Conservation (phyloP, 1,140 invertebrate species). For the Hypsibius dujardini region DNA sequence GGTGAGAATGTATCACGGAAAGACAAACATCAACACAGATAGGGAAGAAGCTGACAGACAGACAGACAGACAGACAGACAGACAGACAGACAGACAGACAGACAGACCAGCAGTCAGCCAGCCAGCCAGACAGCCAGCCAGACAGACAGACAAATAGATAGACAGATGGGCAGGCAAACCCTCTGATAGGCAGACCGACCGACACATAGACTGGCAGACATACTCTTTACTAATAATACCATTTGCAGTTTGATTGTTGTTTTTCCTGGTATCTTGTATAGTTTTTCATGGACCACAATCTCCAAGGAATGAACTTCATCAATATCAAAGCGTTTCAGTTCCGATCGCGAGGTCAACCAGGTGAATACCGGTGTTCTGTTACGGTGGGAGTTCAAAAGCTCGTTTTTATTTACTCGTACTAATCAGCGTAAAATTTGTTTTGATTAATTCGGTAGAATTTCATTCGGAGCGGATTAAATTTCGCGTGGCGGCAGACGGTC, state of each 20-base stretch:
- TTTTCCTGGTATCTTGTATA: constrained; percentile 35
- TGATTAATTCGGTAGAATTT: background rate
- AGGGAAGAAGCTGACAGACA: too few relatives aligned
- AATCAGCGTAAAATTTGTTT: constrained; percentile 17
- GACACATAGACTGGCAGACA: too few relatives aligned
- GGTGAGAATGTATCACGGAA: constrained; percentile 29
- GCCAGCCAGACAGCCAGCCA: too few relatives aligned
- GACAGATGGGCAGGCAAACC: too few relatives aligned
- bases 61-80: too few relatives aligned
- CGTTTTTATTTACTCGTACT: constrained; percentile 1
- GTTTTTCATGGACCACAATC: constrained; percentile 91
- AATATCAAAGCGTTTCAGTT: constrained; percentile 51
- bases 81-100: too few relatives aligned
- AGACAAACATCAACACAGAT: too few relatives aligned
- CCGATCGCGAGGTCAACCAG: constrained; percentile 34
- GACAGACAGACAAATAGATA: too few relatives aligned
- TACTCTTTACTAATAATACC: too few relatives aligned
- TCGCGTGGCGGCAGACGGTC: background rate
- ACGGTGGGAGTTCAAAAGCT: constrained; percentile 18
- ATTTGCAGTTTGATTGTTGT: constrained; percentile 17
- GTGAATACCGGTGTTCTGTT: background rate
- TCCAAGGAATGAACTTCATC: constrained; percentile 88
- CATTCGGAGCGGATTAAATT: background rate
- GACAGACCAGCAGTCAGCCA: too few relatives aligned
- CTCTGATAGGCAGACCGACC: too few relatives aligned